A percentile compares a stretch with the other conserved stretches of the same genome.
phyloP scores from a whole-genome alignment of 2,113 vertebrate genomes.

The Numida meleagris region DNA sequence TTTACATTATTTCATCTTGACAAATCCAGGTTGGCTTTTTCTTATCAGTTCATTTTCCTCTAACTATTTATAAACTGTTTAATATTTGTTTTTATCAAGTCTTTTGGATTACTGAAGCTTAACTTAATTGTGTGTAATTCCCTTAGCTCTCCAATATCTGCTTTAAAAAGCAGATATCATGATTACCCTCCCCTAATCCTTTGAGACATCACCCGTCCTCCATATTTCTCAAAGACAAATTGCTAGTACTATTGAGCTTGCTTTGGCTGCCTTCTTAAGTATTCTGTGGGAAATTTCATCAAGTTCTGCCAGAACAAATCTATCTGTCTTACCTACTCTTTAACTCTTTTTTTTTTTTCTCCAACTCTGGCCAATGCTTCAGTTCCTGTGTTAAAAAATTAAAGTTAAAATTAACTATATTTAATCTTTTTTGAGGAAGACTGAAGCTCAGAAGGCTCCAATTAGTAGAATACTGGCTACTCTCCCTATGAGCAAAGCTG shows the following conservation, averaged over 20 bases:
- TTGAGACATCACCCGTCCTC: slow-evolving; percentile 7
- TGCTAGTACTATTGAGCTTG: slow-evolving; percentile 35
- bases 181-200: background rate
- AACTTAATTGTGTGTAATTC: background rate
- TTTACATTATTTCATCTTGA: slow-evolving; percentile 12
- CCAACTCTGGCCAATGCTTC: background rate
- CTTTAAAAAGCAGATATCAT: slow-evolving; percentile 9
- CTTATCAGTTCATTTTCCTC: slow-evolving; percentile 19
- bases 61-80: slow-evolving; percentile 11
- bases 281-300: slow-evolving; percentile 23
- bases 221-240: slow-evolving; percentile 16
- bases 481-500: background rate
- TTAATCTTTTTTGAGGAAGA: background rate
- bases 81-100: background rate
- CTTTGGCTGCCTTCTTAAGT: slow-evolving; percentile 24
- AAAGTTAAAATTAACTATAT: background rate
- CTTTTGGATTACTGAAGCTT: background rate
- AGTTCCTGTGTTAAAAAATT: background rate
- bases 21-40: background rate
- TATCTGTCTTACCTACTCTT: background rate
- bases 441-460: background rate
- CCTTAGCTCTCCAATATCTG: background rate
- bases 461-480: background rate
- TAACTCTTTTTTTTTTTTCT: background rate
- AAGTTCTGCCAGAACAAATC: slow-evolving; percentile 28